Evolutionary conservation across 2,113 vertebrate species (phyloP).

Genomic region (Melanerpes formicivorus): DNA sequence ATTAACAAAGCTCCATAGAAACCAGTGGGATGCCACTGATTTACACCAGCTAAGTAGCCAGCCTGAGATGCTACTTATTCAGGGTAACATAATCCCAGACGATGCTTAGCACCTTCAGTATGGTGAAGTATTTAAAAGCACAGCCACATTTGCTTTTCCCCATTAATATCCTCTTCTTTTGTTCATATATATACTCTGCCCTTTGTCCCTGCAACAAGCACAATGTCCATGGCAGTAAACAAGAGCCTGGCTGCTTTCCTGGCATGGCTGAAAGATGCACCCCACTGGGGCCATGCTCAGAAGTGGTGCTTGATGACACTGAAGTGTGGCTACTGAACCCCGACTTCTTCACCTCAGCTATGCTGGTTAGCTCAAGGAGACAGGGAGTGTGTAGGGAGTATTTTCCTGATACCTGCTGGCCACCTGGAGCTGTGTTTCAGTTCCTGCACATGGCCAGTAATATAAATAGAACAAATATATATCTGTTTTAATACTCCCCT

Average conservation of each 20-base stretch:
- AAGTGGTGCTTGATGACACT: neutral
- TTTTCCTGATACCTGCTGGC: slow-evolving; percentile 18
- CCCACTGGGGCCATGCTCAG: neutral
- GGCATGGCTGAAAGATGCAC: neutral
- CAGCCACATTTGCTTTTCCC: neutral
- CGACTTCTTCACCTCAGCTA: neutral
- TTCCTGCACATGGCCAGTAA: slow-evolving; percentile 25
- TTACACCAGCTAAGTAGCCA: slow-evolving; percentile 32
- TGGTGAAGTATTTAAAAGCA: neutral
- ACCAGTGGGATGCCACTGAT: neutral
- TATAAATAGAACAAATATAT: slow-evolving; percentile 66
- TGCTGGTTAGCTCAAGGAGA: neutral
- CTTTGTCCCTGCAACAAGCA: neutral
- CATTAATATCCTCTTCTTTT: neutral
- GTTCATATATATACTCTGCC: neutral
- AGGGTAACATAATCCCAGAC: neutral
- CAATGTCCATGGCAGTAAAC: neutral
- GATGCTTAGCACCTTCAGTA: slow-evolving; percentile 8
- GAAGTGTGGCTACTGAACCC: neutral
- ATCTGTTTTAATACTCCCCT: slow-evolving; percentile 48
- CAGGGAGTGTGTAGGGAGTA: neutral
- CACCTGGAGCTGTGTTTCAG: slow-evolving; percentile 48
- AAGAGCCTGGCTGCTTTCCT: neutral
- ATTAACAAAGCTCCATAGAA: slow-evolving; percentile 31
- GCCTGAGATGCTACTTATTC: neutral